Base-by-base conservation (phyloP, 2,888 invertebrate species). In the Notodonta ziczac region DNA sequence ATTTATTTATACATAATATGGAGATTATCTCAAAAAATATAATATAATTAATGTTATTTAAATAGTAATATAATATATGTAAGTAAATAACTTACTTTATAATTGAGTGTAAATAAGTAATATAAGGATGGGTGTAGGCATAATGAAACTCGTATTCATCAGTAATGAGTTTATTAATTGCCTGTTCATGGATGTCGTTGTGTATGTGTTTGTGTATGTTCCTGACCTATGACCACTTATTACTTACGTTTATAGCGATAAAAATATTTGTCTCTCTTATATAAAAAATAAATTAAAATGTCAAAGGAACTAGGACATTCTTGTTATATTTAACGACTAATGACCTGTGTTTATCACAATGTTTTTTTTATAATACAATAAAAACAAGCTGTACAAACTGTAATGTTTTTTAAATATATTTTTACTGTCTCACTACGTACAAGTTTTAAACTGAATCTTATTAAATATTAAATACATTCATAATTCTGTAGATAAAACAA, bases 151-250 rank as follows among this genome's bases (percentile, higher is more conserved):
- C 6, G 16, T 50, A 52, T 52, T 32, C 24, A 52, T 16, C 16
- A 24, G 13, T 52, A 52, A 52, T 52, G 32, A 52, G 52, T 52
- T 32, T 35, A 52, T 35, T 52, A 32, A 32, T 24, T 32, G 32
- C 52, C 32, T 32, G 46, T 13, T 46, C n/a, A n/a, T 46, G 5
- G 46, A 46, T 42, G 46, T 46, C n/a, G 46, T 46, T 46, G 46
- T 46, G 6, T 51, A 9, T 12, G 12, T 32, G 10, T 24, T 24
- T 24, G 24, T 24, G 24, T 24, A 52, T 51, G 51, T 24, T 51
- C 52, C 16, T 50, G 50, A 50, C 48, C 48, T 48, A 48, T 51
- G 51, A n/a, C n/a, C 32, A 52, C 52, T 52, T 52, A 52, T 50
- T 50, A 50, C 10, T 16, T 4, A 12, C 13, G 16, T 13, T 52